Percentiles rank a stretch among this genome's conserved stretches.
phyloP scores from a whole-genome alignment of 2,113 vertebrate species.

The Polypterus bichir region DNA sequence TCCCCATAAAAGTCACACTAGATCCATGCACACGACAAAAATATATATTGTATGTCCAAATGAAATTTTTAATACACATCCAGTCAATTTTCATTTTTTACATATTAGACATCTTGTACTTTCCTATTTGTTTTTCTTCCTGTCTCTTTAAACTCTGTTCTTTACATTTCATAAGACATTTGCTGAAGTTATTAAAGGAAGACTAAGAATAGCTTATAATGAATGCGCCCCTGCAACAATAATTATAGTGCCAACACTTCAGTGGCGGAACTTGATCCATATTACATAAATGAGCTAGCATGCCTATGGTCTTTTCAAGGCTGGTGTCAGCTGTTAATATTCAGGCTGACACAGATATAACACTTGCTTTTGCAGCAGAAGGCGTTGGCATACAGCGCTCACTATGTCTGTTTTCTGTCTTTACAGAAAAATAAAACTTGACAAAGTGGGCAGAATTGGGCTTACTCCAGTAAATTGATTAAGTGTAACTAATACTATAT shows the following conservation, averaged over 20 bases:
- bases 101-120: too few species aligned
- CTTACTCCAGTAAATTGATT: constrained; percentile 40
- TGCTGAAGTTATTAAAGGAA: neutral
- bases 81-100: too few species aligned
- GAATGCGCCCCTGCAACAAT: neutral
- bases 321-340: neutral
- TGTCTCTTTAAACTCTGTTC: too few species aligned
- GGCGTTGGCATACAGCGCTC: neutral
- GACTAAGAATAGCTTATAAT: neutral
- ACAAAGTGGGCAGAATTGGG: constrained; percentile 23
- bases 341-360: neutral
- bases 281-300: neutral
- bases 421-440: neutral
- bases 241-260: neutral
- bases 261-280: neutral
- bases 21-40: too few species aligned
- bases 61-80: too few species aligned
- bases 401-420: neutral
- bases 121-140: too few species aligned
- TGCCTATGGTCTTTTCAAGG: neutral
- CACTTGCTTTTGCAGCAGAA: neutral
- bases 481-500: constrained; percentile 47
- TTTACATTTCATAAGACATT: too few species aligned
- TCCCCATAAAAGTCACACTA: too few species aligned
- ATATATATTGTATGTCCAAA: too few species aligned